Evolutionary conservation across 2,888 invertebrate genomes (phyloP), one percentile per base, ranked within the genome.

Genomic region (Synergus itoensis): DNA sequence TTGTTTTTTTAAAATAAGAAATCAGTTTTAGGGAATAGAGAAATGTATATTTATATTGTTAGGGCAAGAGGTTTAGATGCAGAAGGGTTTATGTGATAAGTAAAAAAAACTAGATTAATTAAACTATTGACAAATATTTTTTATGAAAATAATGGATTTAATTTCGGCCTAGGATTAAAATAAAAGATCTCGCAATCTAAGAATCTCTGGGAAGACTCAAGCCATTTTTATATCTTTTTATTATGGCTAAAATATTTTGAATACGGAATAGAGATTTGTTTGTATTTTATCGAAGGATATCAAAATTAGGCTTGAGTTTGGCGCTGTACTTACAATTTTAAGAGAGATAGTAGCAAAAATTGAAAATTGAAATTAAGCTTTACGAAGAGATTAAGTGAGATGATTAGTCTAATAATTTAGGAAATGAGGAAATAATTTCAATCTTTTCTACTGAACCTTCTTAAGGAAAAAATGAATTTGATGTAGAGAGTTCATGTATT

Each of bases 281-380:
- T 1, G 4, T 73, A 73, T 53, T 53, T 53, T 73, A 53, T 36
- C n/a, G 16, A 53, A 28, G 53, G n/a, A 73, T 73, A 36, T 40
- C 73, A 73, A 73, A 53, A 73, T 28, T n/a, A 73, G 48, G 36
- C 36, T 45, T 69, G 48, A 69, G 48, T 48, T 36, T 40, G 73
- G 53, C 73, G 11, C n/a, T 73, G 73, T 73, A 73, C 73, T 73
- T 73, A 73, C 8, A 53, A 16, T 73, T 73, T 73, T 28, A 53
- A 53, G 16, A 69, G 16, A 53, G 11, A 21, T 45, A 53, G 36
- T 53, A 36, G 4, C 12, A 40, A 28, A 73, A 11, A 36, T 9
- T 73, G n/a, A n/a, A 16, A 36, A 53, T 11, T n/a, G n/a, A n/a
- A 53, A 73, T 16, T 16, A 36, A 53, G 73, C 36, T 21, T 45